Evolutionary conservation across 2,797 vertebrate species (phyloP).

Genomic region (Numenius phaeopus): DNA sequence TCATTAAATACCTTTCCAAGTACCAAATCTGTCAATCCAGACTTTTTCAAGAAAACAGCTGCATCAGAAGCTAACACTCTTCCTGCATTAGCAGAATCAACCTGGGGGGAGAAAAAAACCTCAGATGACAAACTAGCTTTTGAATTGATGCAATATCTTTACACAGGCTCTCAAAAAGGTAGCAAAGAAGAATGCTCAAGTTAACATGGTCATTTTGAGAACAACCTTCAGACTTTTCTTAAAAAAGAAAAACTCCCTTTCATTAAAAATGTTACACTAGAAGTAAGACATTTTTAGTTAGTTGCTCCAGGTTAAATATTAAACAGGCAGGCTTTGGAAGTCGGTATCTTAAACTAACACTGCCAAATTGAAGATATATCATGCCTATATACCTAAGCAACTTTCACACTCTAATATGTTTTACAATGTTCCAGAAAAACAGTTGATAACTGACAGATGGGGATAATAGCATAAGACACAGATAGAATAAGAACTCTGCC

Average conservation of each 20-base stretch:
- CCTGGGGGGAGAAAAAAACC: slow-evolving; percentile 74
- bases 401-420: neutral
- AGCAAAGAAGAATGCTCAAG: neutral
- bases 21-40: slow-evolving; percentile 92
- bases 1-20: slow-evolving; percentile 91
- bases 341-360: neutral
- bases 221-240: neutral
- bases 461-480: no score
- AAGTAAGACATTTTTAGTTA: neutral
- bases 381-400: neutral
- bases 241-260: neutral
- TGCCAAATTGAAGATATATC: neutral
- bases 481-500: neutral
- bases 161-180: neutral
- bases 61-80: slow-evolving; percentile 93
- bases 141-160: neutral
- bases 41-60: slow-evolving; percentile 95
- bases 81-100: slow-evolving; percentile 91
- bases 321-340: neutral
- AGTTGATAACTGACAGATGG: no score
- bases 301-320: neutral
- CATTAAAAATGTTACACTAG: neutral
- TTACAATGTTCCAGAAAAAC: neutral
- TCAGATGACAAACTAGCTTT: neutral
- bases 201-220: neutral